These are phyloP conservation scores for Carduelis carduelis DNA, from an alignment of 2,797 vertebrate species.

Conservation along the genomic window DNA sequence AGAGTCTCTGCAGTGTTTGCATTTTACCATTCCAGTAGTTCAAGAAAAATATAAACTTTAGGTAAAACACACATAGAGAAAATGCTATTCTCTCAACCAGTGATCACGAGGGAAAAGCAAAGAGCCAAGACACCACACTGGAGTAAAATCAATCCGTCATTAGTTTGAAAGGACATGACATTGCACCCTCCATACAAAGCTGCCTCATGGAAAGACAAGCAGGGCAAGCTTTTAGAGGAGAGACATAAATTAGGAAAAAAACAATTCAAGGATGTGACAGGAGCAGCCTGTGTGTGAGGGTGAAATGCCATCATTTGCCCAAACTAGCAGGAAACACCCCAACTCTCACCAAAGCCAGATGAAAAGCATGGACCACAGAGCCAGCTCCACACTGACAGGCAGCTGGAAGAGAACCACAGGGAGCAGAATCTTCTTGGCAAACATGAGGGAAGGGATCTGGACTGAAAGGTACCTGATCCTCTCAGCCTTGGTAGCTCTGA, in stretches of 20 bases:
- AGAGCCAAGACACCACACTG: background rate
- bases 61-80: background rate
- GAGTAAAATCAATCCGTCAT: background rate
- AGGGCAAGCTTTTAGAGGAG: background rate
- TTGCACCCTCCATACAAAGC: background rate
- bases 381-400: background rate
- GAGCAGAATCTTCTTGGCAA: constrained; percentile 36
- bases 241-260: background rate
- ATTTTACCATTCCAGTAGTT: background rate
- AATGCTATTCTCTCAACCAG: background rate
- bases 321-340: background rate
- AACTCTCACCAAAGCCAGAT: background rate
- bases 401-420: background rate
- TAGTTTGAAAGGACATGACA: background rate
- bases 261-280: background rate
- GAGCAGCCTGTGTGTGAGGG: background rate
- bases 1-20: background rate
- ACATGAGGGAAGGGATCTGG: background rate
- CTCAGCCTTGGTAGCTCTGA: background rate
- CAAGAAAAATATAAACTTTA: background rate
- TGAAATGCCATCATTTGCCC: background rate
- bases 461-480: background rate
- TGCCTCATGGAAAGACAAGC: background rate
- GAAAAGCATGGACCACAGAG: fast-evolving
- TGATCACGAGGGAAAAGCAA: background rate